Conservation (phyloP, 2,797 vertebrate species). For the Peromyscus nudipes region DNA sequence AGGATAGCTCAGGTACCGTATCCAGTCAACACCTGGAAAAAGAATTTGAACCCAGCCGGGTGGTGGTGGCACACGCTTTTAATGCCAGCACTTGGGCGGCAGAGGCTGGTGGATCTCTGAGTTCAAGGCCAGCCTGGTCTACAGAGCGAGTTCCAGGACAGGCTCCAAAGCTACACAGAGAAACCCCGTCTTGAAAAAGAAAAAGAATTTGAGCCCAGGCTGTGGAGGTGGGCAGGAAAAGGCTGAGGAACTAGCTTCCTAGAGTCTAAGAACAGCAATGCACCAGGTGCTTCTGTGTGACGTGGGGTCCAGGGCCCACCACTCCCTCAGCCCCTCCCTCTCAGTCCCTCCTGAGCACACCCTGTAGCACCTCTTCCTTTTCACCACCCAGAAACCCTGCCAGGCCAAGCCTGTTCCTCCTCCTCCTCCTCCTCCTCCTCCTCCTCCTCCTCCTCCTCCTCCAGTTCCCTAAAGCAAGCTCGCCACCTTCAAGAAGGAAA, state of each 20-base stretch:
- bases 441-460: neutral
- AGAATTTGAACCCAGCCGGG: neutral
- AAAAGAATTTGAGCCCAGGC: slow-evolving; percentile 2
- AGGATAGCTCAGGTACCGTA: slow-evolving; percentile 5
- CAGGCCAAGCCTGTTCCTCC: no score
- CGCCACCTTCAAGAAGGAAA: neutral
- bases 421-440: neutral
- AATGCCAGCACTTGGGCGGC: no score
- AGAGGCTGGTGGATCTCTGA: no score
- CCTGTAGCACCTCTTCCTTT: neutral
- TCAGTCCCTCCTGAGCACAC: neutral
- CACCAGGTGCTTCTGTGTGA: neutral
- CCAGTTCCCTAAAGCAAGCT: neutral
- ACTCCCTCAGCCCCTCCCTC: neutral
- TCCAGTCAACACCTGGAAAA: slow-evolving; percentile 2
- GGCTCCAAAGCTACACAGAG: no score
- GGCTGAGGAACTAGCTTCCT: no score
- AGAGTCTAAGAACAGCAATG: neutral
- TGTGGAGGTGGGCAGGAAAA: neutral
- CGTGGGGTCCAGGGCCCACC: neutral
- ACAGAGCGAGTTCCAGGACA: no score
- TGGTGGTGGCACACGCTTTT: no score
- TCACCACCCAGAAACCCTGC: neutral
- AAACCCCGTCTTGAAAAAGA: neutral
- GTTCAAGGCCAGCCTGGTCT: no score